phyloP scores from a whole-genome alignment of 2,888 invertebrate species.

The Drosophila setosimentum region DNA sequence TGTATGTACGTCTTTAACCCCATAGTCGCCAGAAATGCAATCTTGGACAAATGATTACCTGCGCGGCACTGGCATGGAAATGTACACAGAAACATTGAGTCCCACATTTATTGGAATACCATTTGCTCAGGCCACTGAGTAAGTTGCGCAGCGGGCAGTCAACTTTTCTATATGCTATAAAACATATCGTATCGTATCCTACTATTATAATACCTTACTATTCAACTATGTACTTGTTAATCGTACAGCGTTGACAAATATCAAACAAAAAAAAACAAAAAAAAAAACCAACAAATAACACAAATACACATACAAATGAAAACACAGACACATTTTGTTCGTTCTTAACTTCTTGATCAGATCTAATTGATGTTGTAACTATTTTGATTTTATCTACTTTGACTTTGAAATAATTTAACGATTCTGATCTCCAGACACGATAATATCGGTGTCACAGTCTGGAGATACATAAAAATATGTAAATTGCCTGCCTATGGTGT shows the following conservation, averaged over 20 bases:
- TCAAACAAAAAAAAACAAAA: slow-evolving; percentile 44
- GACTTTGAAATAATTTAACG: slow-evolving; percentile 33
- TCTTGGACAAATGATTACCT: slow-evolving; percentile 99
- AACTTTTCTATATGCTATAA: slow-evolving; percentile 70
- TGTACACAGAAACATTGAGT: slow-evolving; percentile 99
- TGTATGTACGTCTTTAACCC: slow-evolving; percentile 74
- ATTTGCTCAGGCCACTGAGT: slow-evolving; percentile 99
- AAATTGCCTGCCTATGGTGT: slow-evolving; percentile 71
- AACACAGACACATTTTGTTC: slow-evolving; percentile 33
- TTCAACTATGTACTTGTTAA: slow-evolving; percentile 75
- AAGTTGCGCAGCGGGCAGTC: slow-evolving; percentile 88
- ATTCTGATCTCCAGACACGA: slow-evolving; percentile 38
- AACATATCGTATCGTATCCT: slow-evolving; percentile 66
- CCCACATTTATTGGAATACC: slow-evolving; percentile 99
- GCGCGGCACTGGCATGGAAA: slow-evolving; percentile 99
- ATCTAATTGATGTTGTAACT: slow-evolving; percentile 72
- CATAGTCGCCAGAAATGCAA: slow-evolving; percentile 96
- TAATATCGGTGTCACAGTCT: slow-evolving; percentile 45
- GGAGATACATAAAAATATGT: slow-evolving; percentile 51
- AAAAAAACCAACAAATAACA: slow-evolving; percentile 34
- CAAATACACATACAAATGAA: slow-evolving; percentile 17
- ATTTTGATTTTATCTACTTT: slow-evolving; percentile 48
- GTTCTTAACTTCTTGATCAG: slow-evolving; percentile 60
- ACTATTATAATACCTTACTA: slow-evolving; percentile 65
- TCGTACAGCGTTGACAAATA: slow-evolving; percentile 74